A percentile compares a stretch with the other conserved stretches of the same genome.
Evolutionary conservation across 2,113 vertebrate species (phyloP).

Genomic region (Glaucomys volans): DNA sequence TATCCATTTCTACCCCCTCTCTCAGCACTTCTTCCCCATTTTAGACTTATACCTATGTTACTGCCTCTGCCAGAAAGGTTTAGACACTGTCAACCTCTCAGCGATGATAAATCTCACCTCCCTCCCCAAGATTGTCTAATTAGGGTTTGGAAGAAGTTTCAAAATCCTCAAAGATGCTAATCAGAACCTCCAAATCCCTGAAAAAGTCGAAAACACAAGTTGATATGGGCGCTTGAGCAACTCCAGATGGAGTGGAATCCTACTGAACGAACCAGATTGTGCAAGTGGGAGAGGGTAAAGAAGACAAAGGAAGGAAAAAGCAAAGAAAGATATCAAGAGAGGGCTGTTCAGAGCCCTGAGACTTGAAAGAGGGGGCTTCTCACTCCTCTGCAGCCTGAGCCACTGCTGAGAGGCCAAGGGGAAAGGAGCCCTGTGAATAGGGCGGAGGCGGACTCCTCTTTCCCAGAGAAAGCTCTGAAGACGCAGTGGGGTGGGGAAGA

Average conservation of each 20-base stretch:
- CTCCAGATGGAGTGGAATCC: slow-evolving; percentile 41
- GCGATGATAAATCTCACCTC: background rate
- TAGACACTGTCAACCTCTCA: background rate
- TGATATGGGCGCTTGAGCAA: slow-evolving; percentile 6
- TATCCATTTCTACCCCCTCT: background rate
- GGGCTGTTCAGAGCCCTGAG: background rate
- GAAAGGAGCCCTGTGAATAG: slow-evolving; percentile 78
- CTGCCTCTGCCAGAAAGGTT: background rate
- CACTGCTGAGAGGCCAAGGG: slow-evolving; percentile 44
- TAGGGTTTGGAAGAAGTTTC: slow-evolving; percentile 6
- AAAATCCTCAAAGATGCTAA: background rate
- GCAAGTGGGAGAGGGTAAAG: background rate
- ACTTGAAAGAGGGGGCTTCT: slow-evolving; percentile 20
- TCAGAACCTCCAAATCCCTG: background rate
- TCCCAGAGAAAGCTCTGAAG: slow-evolving; percentile 81
- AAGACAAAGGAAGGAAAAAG: background rate
- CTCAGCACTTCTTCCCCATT: rapidly evolving
- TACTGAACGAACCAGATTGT: background rate
- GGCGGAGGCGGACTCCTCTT: slow-evolving; percentile 82
- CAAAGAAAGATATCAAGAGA: background rate
- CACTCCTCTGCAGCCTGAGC: background rate
- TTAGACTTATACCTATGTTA: background rate
- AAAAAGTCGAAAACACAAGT: background rate
- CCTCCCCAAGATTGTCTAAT: background rate
- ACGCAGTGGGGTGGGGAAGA: slow-evolving; percentile 72